phyloP scores from a whole-genome alignment of 2,888 invertebrate species.

The Helleia helle region DNA sequence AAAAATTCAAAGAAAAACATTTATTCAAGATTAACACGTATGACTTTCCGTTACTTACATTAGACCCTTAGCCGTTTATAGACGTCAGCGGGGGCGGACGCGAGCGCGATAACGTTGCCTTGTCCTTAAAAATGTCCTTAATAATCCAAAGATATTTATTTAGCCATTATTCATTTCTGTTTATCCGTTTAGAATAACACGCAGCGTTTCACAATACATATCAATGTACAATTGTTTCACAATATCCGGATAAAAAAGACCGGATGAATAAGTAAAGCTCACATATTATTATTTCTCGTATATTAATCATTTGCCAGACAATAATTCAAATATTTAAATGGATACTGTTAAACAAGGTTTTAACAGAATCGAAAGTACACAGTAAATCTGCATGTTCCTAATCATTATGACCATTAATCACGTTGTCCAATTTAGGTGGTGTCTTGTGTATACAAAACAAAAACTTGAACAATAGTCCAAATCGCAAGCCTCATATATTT shows the following conservation, averaged over 20 bases:
- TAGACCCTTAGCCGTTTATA: conserved; percentile 3
- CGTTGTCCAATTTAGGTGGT: not conserved
- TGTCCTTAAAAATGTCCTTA: not conserved
- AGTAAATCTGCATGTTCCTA: no score
- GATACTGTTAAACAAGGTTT: no score
- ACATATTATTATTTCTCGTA: no score
- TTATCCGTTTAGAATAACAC: not conserved
- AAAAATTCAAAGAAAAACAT: conserved; percentile 6
- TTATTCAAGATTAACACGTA: not conserved
- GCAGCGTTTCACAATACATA: not conserved
- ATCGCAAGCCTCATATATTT: conserved; percentile 5
- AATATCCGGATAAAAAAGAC: not conserved
- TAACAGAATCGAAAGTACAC: no score
- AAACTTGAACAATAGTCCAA: conserved; percentile 9
- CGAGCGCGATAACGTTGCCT: not conserved
- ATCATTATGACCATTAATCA: not conserved
- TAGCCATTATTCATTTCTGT: not conserved
- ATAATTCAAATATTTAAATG: no score
- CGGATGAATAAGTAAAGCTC: no score
- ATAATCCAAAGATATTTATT: not conserved
- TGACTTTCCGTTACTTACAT: not conserved
- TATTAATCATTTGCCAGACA: no score
- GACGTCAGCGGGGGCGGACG: conserved; percentile 1
- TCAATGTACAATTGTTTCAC: not conserved
- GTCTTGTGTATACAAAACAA: conserved; percentile 2